Conservation (phyloP, 2,797 vertebrate genomes). For the Epinephelus coioides region DNA sequence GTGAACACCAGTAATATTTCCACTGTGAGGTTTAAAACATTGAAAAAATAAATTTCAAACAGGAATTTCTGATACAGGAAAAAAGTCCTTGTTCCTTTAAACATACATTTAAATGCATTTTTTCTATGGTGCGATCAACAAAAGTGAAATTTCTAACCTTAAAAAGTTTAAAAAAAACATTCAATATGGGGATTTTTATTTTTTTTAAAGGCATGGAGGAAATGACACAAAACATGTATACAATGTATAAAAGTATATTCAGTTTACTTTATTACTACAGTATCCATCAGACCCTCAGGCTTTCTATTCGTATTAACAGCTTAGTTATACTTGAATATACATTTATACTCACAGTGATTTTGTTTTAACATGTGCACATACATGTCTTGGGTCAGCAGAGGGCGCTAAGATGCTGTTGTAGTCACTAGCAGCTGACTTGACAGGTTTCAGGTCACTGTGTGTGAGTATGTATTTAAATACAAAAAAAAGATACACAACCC, state of each 20-base stretch:
- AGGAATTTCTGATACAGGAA: no score
- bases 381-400: slow-evolving; percentile 24
- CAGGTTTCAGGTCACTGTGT: background rate
- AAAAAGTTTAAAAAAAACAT: background rate
- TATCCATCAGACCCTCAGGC: no score
- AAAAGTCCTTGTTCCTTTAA: no score
- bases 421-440: background rate
- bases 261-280: no score
- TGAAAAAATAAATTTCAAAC: background rate
- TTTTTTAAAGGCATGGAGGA: background rate
- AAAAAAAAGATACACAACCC: background rate
- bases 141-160: background rate
- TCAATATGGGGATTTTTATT: background rate
- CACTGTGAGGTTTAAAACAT: no score
- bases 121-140: background rate
- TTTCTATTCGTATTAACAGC: background rate
- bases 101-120: background rate
- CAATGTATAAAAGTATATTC: no score
- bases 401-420: background rate
- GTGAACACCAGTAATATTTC: no score
- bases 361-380: background rate
- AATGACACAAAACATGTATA: background rate
- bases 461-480: background rate
- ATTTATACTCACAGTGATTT: no score
- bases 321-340: background rate